Evolutionary conservation across 1,140 invertebrate species (phyloP).

Genomic region (Diuraphis noxia): DNA sequence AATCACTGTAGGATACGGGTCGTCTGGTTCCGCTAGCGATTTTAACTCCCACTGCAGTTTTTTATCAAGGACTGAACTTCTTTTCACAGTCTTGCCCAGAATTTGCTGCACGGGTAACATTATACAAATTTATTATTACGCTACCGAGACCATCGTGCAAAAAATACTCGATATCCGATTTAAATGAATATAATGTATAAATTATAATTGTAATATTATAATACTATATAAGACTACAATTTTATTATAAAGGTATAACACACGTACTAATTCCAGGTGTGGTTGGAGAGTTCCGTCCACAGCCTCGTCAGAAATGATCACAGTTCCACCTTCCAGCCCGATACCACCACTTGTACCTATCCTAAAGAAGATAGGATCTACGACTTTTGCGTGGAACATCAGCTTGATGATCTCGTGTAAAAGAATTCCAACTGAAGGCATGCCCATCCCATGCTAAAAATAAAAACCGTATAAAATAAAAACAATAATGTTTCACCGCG

Average conservation of each 20-base stretch:
- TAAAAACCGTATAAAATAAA: slow-evolving; percentile 48
- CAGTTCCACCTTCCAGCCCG: slow-evolving; percentile 83
- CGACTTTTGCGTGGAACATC: slow-evolving; percentile 86
- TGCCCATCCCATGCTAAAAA: slow-evolving; percentile 88
- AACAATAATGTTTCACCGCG: neutral
- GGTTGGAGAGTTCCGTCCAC: slow-evolving; percentile 79
- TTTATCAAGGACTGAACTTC: slow-evolving; percentile 81
- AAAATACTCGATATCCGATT: neutral
- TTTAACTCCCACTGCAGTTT: slow-evolving; percentile 78
- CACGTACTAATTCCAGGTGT: slow-evolving; percentile 69
- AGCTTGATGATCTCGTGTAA: slow-evolving; percentile 92
- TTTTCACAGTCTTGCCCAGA: slow-evolving; percentile 80
- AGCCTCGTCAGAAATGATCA: slow-evolving; percentile 85
- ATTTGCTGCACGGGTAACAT: slow-evolving; percentile 69
- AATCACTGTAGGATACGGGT: slow-evolving; percentile 81
- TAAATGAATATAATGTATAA: neutral
- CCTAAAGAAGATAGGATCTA: slow-evolving; percentile 87
- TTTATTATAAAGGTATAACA: neutral
- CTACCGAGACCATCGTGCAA: neutral
- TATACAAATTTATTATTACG: neutral
- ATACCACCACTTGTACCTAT: slow-evolving; percentile 94
- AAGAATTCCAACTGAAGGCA: slow-evolving; percentile 87
- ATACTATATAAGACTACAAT: neutral
- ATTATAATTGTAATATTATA: no score
- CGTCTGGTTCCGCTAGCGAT: slow-evolving; percentile 71